A percentile compares a stretch with the other conserved stretches of the same genome.
phyloP scores from a whole-genome alignment of 2,888 invertebrate genomes.

The Euzophera pinguis region DNA sequence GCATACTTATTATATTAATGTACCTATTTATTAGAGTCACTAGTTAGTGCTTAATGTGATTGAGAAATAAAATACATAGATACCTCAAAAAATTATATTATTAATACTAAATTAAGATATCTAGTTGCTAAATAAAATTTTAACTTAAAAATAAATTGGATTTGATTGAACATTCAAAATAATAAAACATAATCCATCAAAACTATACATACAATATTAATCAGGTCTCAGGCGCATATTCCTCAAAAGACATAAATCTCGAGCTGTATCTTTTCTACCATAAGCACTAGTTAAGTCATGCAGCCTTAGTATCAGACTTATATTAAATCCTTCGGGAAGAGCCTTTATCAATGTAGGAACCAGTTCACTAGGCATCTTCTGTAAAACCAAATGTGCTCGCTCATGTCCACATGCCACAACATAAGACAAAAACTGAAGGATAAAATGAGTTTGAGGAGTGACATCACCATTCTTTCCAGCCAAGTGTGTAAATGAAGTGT shows the following conservation, averaged over 20 bases:
- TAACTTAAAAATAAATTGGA: not conserved
- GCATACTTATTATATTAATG: too few relatives aligned
- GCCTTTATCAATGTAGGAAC: constrained; percentile 90
- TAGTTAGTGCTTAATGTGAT: too few relatives aligned
- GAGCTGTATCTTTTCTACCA: constrained; percentile 91
- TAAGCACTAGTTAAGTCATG: constrained; percentile 88
- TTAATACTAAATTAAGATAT: too few relatives aligned
- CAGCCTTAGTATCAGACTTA: constrained; percentile 85
- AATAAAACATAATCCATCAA: not conserved
- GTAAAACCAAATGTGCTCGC: constrained; percentile 84
- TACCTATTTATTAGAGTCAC: too few relatives aligned
- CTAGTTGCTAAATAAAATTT: not conserved
- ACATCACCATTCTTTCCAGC: constrained; percentile 87
- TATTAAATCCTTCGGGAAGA: constrained; percentile 87
- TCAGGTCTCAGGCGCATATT: constrained; percentile 86
- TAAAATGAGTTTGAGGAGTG: constrained; percentile 91
- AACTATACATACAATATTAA: constrained; percentile 28
- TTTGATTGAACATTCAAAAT: not conserved
- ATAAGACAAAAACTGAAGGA: constrained; percentile 87
- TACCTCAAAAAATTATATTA: too few relatives aligned
- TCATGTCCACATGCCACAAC: constrained; percentile 89
- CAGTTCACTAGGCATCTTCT: constrained; percentile 86
- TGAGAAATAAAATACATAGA: too few relatives aligned
- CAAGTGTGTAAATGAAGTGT: constrained; percentile 84
- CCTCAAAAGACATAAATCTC: constrained; percentile 91